Percentiles rank a stretch among this genome's conserved stretches.
Evolutionary conservation across 2,888 invertebrate genomes (phyloP).

Genomic region (Drosophila parthenogenetica): DNA sequence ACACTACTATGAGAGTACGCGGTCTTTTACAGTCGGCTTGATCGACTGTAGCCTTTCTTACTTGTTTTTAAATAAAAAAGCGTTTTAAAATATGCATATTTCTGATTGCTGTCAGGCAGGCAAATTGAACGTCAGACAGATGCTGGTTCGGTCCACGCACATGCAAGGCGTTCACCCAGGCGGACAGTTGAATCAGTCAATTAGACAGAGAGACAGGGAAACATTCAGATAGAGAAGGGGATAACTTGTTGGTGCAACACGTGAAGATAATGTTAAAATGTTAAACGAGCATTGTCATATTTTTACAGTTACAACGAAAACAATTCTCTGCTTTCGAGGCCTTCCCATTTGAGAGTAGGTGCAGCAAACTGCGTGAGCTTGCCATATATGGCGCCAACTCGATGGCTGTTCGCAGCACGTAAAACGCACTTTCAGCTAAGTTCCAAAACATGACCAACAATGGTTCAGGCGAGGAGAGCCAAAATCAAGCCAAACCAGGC

Average conservation of each 20-base stretch:
- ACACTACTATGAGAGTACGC: too few relatives aligned
- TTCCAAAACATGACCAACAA: conserved; percentile 55
- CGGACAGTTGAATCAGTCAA: conserved; percentile 37
- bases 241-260: conserved; percentile 59
- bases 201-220: conserved; percentile 7
- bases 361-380: conserved; percentile 67
- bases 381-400: conserved; percentile 72
- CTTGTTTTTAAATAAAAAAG: conserved; percentile 25
- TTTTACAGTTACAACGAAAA: conserved; percentile 65
- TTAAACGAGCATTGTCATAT: conserved; percentile 72
- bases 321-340: conserved; percentile 55
- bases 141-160: conserved; percentile 44
- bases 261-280: conserved; percentile 78
- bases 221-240: conserved; percentile 31
- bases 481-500: conserved; percentile 34
- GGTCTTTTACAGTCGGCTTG: too few relatives aligned
- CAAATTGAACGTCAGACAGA: conserved; percentile 13
- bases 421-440: conserved; percentile 75
- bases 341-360: conserved; percentile 57
- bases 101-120: conserved; percentile 35
- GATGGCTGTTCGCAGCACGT: conserved; percentile 55
- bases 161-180: conserved; percentile 58
- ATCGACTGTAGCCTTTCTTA: too few relatives aligned
- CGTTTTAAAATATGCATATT: conserved; percentile 10
- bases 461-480: conserved; percentile 39